Conservation (phyloP, 2,797 vertebrate genomes). For the Syndactyla subalaris region DNA sequence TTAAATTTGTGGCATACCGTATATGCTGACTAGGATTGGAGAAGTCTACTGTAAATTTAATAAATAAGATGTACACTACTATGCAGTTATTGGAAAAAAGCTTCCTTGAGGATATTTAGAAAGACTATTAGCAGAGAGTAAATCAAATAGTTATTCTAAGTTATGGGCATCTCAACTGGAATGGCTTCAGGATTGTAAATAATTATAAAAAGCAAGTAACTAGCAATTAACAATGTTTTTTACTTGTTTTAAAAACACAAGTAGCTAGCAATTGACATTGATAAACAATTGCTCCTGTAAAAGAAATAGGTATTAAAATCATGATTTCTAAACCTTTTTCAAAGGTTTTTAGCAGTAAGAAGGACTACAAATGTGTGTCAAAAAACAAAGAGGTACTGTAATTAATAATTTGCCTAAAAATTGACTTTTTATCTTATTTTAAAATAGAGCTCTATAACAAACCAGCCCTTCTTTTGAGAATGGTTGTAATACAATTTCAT, state of each 20-base stretch:
- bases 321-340: not conserved
- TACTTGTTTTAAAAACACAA: not conserved
- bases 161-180: not conserved
- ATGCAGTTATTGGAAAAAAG: not conserved
- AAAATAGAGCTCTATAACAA: not conserved
- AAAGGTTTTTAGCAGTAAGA: not conserved
- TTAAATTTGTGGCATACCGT: constrained; percentile 62
- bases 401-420: not conserved
- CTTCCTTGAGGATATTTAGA: not conserved
- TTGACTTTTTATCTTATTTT: not conserved
- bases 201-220: not conserved
- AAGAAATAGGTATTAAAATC: not conserved
- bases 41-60: constrained; percentile 19
- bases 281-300: not conserved
- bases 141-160: not conserved
- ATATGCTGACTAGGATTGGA: constrained; percentile 5
- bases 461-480: not conserved
- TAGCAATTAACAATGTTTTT: not conserved
- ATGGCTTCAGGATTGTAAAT: not conserved
- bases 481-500: not conserved
- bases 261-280: not conserved
- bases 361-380: not conserved
- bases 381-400: not conserved
- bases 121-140: not conserved
- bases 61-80: constrained; percentile 58